A percentile compares a stretch with the other conserved stretches of the same genome.
Conservation (phyloP, 2,888 invertebrate species). For the Agrochola macilenta region DNA sequence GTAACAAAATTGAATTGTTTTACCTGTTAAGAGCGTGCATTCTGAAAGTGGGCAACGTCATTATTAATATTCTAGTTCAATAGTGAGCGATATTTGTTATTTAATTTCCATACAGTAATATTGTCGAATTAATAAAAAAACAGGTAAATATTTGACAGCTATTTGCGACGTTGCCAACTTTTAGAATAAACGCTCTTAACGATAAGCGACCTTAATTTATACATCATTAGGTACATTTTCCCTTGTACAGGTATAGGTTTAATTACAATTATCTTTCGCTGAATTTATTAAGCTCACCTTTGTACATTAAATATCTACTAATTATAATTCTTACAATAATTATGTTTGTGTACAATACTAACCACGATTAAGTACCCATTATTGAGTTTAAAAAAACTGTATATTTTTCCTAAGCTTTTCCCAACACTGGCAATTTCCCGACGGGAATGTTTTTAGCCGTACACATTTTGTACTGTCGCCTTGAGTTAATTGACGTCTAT, state of each 20-base stretch:
- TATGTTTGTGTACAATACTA: slow-evolving; percentile 28
- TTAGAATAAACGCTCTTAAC: not conserved
- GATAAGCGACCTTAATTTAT: slow-evolving; percentile 6
- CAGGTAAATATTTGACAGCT: no score
- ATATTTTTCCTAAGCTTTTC: not conserved
- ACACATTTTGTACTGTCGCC: not conserved
- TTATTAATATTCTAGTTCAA: no score
- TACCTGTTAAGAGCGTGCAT: no score
- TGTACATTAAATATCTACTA: slow-evolving; percentile 52
- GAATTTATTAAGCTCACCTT: slow-evolving; percentile 55
- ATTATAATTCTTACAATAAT: slow-evolving; percentile 38
- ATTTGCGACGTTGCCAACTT: no score
- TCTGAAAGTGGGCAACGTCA: no score
- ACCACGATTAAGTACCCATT: not conserved
- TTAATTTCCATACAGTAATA: no score
- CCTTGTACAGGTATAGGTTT: slow-evolving; percentile 18
- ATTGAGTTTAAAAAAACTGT: not conserved
- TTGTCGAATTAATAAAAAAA: no score
- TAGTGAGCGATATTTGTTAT: no score
- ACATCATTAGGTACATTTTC: slow-evolving; percentile 23
- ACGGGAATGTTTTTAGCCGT: not conserved
- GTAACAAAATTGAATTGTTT: not conserved
- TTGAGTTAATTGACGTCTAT: slow-evolving; percentile 33
- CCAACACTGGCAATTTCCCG: not conserved
- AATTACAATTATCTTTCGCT: slow-evolving; percentile 36